Conservation (phyloP, 2,888 invertebrate genomes). For the Clepsis dumicolana region DNA sequence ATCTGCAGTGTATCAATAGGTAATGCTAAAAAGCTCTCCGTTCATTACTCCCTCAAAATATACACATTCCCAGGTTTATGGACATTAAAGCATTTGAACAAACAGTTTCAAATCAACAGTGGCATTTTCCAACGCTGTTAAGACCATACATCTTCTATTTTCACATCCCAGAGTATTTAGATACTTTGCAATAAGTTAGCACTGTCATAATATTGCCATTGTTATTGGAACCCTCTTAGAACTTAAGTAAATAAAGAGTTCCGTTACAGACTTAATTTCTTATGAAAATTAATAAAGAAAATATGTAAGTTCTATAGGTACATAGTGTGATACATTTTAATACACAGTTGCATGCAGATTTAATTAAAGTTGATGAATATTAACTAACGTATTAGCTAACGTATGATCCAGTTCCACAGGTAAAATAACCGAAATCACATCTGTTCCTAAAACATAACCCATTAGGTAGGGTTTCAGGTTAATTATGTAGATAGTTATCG, state of each 20-base stretch:
- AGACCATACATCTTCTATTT: background rate
- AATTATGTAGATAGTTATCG: constrained; percentile 13
- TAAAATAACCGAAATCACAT: constrained; percentile 4
- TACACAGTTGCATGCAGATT: no score
- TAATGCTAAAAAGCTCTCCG: background rate
- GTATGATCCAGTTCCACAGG: no score
- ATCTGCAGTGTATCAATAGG: background rate
- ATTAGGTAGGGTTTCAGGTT: background rate
- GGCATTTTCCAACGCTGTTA: constrained; percentile 9
- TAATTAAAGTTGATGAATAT: no score
- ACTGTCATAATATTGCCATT: constrained; percentile 4
- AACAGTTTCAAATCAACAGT: constrained; percentile 2
- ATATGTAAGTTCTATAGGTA: background rate
- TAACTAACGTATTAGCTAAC: no score
- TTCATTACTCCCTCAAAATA: background rate
- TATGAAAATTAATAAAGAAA: background rate
- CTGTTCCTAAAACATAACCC: background rate
- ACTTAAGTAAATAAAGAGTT: constrained; percentile 4
- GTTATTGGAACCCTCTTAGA: background rate
- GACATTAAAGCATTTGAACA: constrained; percentile 9
- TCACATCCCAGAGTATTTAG: background rate
- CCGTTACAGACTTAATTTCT: background rate
- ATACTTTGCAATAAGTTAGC: background rate
- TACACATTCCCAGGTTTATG: constrained; percentile 21
- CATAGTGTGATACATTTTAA: no score